phyloP scores from a whole-genome alignment of 1,140 invertebrate genomes.

The Alviniconcha marisindica region DNA sequence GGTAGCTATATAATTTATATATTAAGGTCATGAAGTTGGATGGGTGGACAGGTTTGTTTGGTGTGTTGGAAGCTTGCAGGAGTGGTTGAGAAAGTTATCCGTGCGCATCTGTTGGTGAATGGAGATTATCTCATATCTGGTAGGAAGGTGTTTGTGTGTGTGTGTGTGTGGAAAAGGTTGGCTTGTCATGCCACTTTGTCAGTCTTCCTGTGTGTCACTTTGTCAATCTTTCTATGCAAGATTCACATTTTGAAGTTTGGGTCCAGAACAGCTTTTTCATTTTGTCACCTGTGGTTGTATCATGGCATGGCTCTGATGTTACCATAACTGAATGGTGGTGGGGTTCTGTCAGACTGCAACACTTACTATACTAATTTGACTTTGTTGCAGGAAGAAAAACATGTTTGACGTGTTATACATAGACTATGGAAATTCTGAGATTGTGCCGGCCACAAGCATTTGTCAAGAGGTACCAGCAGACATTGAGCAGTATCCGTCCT shows the following conservation, averaged over 20 bases:
- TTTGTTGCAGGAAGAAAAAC: slow-evolving; percentile 41
- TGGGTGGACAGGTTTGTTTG: too few relatives aligned
- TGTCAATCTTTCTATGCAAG: not conserved
- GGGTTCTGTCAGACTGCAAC: too few relatives aligned
- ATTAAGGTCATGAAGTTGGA: too few relatives aligned
- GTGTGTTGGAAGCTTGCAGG: too few relatives aligned
- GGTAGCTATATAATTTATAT: too few relatives aligned
- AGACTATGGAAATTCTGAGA: slow-evolving; percentile 52
- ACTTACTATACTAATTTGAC: slow-evolving; percentile 3
- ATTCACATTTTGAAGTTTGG: not conserved
- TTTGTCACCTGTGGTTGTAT: not conserved
- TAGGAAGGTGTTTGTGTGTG: too few relatives aligned
- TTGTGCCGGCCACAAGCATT: slow-evolving; percentile 35
- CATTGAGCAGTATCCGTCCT: not conserved
- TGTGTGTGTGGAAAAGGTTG: not conserved
- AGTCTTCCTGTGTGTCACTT: not conserved
- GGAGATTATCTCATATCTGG: too few relatives aligned
- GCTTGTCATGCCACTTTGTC: not conserved
- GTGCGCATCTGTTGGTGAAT: too few relatives aligned
- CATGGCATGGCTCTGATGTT: not conserved
- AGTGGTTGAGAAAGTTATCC: too few relatives aligned
- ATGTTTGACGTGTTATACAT: slow-evolving; percentile 51
- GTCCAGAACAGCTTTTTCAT: not conserved
- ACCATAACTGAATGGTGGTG: not conserved
- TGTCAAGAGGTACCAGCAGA: slow-evolving; percentile 35